phyloP scores from a whole-genome alignment of 2,888 invertebrate genomes.

The Drosophila buzzatii region DNA sequence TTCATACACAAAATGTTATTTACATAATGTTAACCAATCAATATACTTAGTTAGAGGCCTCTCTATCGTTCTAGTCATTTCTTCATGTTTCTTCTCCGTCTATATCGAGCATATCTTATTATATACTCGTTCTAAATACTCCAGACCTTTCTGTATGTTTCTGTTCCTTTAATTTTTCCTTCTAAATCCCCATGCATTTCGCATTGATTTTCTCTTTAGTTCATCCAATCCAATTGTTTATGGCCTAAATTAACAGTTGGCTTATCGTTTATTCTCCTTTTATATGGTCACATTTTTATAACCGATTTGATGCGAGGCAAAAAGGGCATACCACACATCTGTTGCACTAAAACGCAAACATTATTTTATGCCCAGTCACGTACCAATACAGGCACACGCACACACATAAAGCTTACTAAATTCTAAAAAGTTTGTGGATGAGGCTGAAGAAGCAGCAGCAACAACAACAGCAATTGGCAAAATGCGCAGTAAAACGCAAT shows the following conservation, averaged over 20 bases:
- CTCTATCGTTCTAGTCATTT: too few species aligned
- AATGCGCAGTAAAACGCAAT: constrained; percentile 71
- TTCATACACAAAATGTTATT: too few species aligned
- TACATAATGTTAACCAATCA: too few species aligned
- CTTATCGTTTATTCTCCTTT: constrained; percentile 15
- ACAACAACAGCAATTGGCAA: constrained; percentile 35
- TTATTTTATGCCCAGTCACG: constrained; percentile 44
- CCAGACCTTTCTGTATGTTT: too few species aligned
- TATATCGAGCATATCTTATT: too few species aligned
- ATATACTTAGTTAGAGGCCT: too few species aligned
- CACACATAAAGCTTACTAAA: constrained; percentile 38
- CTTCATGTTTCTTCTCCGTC: too few species aligned
- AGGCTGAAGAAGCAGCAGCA: not conserved
- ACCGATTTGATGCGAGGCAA: not conserved
- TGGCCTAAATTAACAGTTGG: not conserved
- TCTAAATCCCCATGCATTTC: not conserved
- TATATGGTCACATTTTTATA: constrained; percentile 44
- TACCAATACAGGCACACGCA: constrained; percentile 18
- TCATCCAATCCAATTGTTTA: constrained; percentile 1
- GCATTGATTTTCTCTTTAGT: not conserved
- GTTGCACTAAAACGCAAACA: constrained; percentile 37
- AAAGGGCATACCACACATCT: constrained; percentile 5
- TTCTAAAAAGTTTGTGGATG: constrained; percentile 32
- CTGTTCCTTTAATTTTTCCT: not conserved
- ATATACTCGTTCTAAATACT: too few species aligned